These are phyloP conservation scores for Drosophila emarginata DNA, from an alignment of 2,888 invertebrate species.

Conservation along the genomic window DNA sequence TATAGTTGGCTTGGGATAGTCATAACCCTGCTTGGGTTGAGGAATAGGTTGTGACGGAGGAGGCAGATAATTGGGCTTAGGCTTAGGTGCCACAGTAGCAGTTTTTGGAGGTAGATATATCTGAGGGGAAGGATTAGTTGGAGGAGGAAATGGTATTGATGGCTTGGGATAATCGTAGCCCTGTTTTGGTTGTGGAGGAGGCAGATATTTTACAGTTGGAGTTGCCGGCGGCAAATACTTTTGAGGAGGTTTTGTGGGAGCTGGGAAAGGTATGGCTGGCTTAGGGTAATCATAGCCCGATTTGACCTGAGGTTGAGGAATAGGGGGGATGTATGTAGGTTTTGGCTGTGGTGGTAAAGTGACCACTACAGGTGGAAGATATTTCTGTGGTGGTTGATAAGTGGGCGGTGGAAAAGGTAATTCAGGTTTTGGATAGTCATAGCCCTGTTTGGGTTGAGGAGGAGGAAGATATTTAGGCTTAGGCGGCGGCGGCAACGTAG, in stretches of 20 bases:
- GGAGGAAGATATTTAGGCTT: conserved; percentile 44
- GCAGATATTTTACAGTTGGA: conserved; percentile 33
- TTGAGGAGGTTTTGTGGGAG: conserved; percentile 39
- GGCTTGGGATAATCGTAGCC: conserved; percentile 45
- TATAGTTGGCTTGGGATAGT: conserved; percentile 61
- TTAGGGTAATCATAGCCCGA: conserved; percentile 61
- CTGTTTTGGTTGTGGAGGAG: conserved; percentile 33
- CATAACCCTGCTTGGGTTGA: conserved; percentile 48
- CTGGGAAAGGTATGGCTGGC: conserved; percentile 53
- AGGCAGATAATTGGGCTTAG: conserved; percentile 49
- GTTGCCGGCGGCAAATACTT: conserved; percentile 27
- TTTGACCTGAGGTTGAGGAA: conserved; percentile 19
- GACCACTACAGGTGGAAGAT: conserved; percentile 32
- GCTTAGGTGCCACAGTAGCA: conserved; percentile 33
- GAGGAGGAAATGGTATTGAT: conserved; percentile 34
- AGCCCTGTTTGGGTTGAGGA: conserved; percentile 26
- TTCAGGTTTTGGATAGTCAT: conserved; percentile 44
- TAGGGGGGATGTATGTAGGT: conserved; percentile 34
- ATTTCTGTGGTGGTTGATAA: conserved; percentile 45
- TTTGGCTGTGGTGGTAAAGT: conserved; percentile 59
- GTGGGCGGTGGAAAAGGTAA: conserved; percentile 48
- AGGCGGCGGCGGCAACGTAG: conserved; percentile 36
- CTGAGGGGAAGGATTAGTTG: conserved; percentile 19
- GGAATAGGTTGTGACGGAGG: conserved; percentile 10
- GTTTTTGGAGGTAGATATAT: conserved; percentile 41